Conservation (phyloP, 2,113 vertebrate genomes). For the Peromyscus leucopus region DNA sequence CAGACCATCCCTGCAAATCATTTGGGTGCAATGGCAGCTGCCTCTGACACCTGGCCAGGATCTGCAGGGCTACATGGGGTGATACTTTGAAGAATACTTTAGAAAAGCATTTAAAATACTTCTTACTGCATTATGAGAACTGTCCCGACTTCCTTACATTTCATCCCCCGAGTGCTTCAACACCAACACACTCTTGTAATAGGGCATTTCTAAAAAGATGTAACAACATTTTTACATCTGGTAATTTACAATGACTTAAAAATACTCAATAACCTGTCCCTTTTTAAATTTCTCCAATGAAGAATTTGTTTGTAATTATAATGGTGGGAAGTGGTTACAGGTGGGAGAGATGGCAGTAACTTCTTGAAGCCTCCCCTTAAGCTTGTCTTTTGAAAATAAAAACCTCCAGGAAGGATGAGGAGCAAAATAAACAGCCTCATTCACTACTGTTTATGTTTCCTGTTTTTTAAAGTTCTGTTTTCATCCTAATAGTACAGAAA, state of each 20-base stretch:
- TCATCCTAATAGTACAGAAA: neutral
- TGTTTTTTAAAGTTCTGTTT: neutral
- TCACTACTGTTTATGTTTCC: neutral
- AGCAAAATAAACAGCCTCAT: neutral
- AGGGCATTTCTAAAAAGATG: constrained; percentile 23
- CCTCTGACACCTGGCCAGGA: neutral
- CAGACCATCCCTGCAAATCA: neutral
- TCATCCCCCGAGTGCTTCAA: neutral
- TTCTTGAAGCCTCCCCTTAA: neutral
- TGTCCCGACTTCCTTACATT: neutral
- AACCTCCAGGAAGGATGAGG: neutral
- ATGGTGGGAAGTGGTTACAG: constrained; percentile 8
- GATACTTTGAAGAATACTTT: neutral
- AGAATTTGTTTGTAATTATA: constrained; percentile 47
- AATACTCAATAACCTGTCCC: neutral
- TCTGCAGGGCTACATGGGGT: neutral
- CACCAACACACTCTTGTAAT: neutral
- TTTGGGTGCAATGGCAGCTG: neutral
- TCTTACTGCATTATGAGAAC: constrained; percentile 5
- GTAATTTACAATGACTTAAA: constrained; percentile 8
- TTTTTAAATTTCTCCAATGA: neutral
- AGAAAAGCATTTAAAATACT: neutral
- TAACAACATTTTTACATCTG: neutral
- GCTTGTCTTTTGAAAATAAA: constrained; percentile 21
- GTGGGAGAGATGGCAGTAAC: neutral